A percentile compares a stretch with the other conserved stretches of the same genome.
Evolutionary conservation across 2,797 vertebrate species (phyloP).

Genomic region (Brachyrhaphis roseni): DNA sequence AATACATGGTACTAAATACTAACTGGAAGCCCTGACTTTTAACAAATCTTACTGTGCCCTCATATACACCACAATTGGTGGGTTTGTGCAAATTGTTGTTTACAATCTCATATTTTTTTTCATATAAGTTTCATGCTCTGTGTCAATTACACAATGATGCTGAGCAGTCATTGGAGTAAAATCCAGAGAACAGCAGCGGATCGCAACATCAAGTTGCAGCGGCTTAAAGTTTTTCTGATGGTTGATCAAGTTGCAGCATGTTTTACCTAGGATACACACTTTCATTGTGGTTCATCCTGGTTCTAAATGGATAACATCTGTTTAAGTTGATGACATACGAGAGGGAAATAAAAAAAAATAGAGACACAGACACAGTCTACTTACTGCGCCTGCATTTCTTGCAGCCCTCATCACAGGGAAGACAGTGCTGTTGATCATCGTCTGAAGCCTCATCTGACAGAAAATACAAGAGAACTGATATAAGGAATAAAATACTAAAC

Average conservation of each 20-base stretch:
- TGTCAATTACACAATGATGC: neutral
- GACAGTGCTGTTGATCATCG: constrained; percentile 77
- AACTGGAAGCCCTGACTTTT: neutral
- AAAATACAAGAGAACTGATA: neutral
- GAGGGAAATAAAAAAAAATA: neutral
- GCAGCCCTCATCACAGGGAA: constrained; percentile 89
- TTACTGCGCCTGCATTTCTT: constrained; percentile 84
- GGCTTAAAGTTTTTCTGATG: neutral
- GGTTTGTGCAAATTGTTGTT: neutral
- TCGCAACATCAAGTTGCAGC: neutral
- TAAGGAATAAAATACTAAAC: neutral
- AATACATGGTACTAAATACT: neutral
- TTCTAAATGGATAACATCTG: neutral
- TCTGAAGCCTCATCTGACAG: constrained; percentile 82
- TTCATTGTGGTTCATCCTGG: neutral
- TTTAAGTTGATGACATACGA: neutral
- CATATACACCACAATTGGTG: neutral
- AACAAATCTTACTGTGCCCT: neutral
- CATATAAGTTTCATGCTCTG: neutral
- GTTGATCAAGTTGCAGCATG: neutral
- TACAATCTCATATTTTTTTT: neutral
- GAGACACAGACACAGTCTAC: constrained; percentile 45
- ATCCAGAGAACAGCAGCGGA: neutral
- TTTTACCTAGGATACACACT: neutral
- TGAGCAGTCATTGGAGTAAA: neutral